Evolutionary conservation across 2,888 invertebrate species (phyloP), one percentile per base, ranked within the genome.

Genomic region (Caenorhabditis macrosperma): DNA sequence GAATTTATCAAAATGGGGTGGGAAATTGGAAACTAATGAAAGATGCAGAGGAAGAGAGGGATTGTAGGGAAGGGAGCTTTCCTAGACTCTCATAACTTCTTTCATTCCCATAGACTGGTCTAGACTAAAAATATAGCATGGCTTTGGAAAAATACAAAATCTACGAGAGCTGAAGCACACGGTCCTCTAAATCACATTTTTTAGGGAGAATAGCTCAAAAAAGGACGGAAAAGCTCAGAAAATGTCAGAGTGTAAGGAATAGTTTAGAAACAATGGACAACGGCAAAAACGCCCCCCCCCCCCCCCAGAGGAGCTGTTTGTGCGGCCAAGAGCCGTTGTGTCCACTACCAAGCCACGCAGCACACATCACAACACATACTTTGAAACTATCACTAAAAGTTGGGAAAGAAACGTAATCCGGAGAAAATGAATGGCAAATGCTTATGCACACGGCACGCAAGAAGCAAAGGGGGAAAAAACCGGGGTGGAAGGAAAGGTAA

Each of bases 301-400:
- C 55, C 48, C 57, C 68, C 68, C 68, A 48, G 33, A 68, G 68
- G 68, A 59, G 48, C 68, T 46, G 48, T 68, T 68, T 48, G 44
- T 26, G 46, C 44, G 59, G 48, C 44, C 55, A 67, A 67, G 46
- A 55, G 46, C 55, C 55, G 46, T 67, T 67, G 38, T 66, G 64
- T 52, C 63, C 50, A 64, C 64, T 64, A 38, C 41, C 44, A n/a
- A 17, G n/a, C n/a, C n/a, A n/a, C n/a, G n/a, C n/a, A n/a, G 44
- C 44, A 44, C 44, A 17, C 44, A 44, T 54, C 54, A 38, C 26
- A 64, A 52, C n/a, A 30, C 41, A 41, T 26, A 66, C 50, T 38
- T 50, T 50, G 15, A 61, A 48, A 61, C 52, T 52, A 17, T 15
- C 38, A 10, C 7, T 26, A 9, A 20, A 63, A 22, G 6, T 20